A percentile compares a stretch with the other conserved stretches of the same genome.
Evolutionary conservation across 1,140 invertebrate species (phyloP).

Genomic region (Formica exsecta): DNA sequence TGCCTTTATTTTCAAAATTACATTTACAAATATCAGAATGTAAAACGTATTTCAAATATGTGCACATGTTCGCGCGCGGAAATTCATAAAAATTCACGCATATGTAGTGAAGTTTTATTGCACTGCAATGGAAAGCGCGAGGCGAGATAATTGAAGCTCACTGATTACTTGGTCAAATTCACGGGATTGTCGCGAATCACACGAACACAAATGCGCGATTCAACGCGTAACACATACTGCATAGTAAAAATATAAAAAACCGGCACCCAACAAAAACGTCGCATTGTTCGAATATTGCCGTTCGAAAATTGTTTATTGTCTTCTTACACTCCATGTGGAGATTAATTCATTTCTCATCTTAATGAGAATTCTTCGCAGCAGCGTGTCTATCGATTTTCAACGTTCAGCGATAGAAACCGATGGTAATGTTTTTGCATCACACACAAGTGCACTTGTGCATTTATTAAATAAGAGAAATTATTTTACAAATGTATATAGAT

Average conservation of each 20-base stretch:
- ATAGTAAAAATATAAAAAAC: constrained; percentile 25
- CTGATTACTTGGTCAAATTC: constrained; percentile 57
- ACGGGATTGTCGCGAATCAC: constrained; percentile 28
- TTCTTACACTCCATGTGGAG: neutral
- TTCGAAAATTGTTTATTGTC: constrained; percentile 44
- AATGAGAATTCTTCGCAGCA: constrained; percentile 21
- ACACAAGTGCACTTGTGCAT: too few species aligned
- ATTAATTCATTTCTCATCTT: constrained; percentile 39
- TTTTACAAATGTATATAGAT: too few species aligned
- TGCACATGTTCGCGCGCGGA: neutral
- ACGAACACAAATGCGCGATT: constrained; percentile 22
- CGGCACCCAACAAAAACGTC: constrained; percentile 11
- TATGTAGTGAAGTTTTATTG: constrained; percentile 28
- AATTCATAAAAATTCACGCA: neutral
- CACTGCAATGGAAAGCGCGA: constrained; percentile 5
- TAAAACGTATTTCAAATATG: neutral
- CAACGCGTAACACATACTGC: constrained; percentile 43
- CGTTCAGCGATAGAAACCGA: neutral
- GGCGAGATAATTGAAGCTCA: constrained; percentile 52
- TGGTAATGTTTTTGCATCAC: neutral
- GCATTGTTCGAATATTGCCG: constrained; percentile 13
- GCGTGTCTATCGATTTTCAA: constrained; percentile 4
- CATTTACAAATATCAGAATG: constrained; percentile 4
- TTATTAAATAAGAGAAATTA: neutral
- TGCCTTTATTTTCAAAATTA: neutral